phyloP scores from a whole-genome alignment of 2,113 vertebrate genomes.

The Pyrgilauda ruficollis region DNA sequence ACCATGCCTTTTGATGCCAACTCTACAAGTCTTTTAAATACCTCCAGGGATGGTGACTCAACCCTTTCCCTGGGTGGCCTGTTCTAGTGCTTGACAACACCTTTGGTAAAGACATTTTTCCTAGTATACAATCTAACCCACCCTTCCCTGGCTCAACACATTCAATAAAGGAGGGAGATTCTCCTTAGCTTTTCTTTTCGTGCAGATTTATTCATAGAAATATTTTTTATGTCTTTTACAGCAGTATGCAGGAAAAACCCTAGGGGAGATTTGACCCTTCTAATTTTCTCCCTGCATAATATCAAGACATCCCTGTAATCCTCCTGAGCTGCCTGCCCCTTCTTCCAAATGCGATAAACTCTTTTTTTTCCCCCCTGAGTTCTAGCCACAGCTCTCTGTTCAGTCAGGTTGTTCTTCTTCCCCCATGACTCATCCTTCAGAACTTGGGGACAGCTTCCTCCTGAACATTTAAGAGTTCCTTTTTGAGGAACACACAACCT shows the following conservation, averaged over 20 bases:
- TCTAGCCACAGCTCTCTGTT: neutral
- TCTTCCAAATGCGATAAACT: neutral
- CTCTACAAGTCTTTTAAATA: fast-evolving
- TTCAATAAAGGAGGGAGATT: neutral
- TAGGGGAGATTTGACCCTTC: neutral
- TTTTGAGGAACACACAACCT: neutral
- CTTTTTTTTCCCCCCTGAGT: neutral
- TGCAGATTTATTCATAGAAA: neutral
- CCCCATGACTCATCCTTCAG: neutral
- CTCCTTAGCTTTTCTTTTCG: neutral
- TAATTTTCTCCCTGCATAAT: neutral
- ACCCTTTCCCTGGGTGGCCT: neutral
- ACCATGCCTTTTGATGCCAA: neutral
- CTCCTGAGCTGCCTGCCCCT: neutral
- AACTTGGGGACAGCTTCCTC: neutral
- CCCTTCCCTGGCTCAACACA: neutral
- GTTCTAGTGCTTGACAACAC: neutral
- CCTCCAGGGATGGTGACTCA: neutral
- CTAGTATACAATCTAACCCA: neutral
- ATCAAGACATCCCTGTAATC: neutral
- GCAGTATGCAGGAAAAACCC: neutral
- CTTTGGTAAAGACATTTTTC: neutral
- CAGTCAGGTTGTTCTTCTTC: neutral
- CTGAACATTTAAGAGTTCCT: too few relatives aligned
- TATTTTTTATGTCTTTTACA: neutral